These are phyloP conservation scores for Neomonachus schauinslandi DNA, from an alignment of 2,113 vertebrate genomes.

Conservation along the genomic window DNA sequence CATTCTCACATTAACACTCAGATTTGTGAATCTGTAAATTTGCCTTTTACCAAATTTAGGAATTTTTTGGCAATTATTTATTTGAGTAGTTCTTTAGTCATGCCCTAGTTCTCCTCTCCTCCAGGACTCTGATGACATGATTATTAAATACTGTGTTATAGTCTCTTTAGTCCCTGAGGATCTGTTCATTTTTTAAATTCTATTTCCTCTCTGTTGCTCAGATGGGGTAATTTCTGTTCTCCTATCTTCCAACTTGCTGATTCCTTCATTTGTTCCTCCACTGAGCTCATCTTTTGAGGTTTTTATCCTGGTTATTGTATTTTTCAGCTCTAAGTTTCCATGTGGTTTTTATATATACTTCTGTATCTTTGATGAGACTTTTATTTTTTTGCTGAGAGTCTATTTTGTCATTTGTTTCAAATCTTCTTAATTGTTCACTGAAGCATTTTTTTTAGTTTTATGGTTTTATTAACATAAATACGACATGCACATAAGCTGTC, in stretches of 20 bases:
- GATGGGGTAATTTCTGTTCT: not conserved
- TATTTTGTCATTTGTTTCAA: slow-evolving; percentile 13
- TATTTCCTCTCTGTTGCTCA: not conserved
- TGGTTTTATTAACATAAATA: too few species aligned
- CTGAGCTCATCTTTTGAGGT: not conserved
- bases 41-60: not conserved
- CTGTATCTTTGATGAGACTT: not conserved
- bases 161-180: not conserved
- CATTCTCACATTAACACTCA: not conserved
- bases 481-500: too few species aligned
- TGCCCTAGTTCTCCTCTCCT: not conserved
- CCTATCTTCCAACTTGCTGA: not conserved
- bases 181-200: not conserved
- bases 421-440: not conserved
- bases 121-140: not conserved
- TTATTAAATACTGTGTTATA: not conserved
- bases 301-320: not conserved
- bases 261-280: not conserved
- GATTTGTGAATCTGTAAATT: not conserved
- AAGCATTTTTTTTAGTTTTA: not conserved
- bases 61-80: not conserved
- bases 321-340: not conserved
- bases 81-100: not conserved
- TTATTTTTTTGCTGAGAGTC: not conserved
- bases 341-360: not conserved